A percentile compares a stretch with the other conserved stretches of the same genome.
phyloP scores from a whole-genome alignment of 2,113 vertebrate species.

The Heliornis fulica region DNA sequence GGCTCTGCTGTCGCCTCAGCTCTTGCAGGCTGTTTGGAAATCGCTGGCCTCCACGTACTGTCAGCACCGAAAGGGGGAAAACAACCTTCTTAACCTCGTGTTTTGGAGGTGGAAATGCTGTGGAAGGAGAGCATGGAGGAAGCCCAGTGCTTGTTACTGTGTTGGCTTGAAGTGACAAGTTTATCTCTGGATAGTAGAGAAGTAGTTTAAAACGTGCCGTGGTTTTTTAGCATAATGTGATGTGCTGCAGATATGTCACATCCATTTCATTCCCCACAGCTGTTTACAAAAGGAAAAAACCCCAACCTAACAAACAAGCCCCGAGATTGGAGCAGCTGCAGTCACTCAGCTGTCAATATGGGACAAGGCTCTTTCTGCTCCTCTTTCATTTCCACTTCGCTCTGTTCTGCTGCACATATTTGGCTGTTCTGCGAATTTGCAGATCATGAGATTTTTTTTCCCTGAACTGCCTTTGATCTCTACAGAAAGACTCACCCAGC shows the following conservation, averaged over 20 bases:
- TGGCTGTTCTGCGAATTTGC: constrained; percentile 40
- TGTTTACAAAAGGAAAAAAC: constrained; percentile 33
- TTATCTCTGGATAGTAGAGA: neutral
- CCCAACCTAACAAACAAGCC: too few species aligned
- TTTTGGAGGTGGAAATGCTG: neutral
- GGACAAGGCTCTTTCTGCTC: constrained; percentile 19
- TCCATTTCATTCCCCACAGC: constrained; percentile 39
- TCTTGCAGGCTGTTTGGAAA: neutral
- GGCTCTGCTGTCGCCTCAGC: neutral
- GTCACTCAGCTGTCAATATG: constrained; percentile 43
- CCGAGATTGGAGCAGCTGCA: constrained; percentile 30
- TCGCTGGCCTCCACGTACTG: neutral
- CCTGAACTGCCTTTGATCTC: constrained; percentile 38
- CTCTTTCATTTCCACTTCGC: constrained; percentile 13
- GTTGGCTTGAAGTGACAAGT: neutral
- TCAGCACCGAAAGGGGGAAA: neutral
- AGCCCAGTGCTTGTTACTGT: neutral
- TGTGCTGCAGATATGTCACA: constrained; percentile 25
- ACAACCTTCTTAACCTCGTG: neutral
- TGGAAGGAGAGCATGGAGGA: neutral
- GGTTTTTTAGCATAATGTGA: neutral
- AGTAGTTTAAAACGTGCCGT: neutral
- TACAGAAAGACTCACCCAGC: constrained; percentile 6
- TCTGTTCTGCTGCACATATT: constrained; percentile 24
- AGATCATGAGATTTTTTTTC: neutral